Evolutionary conservation across 2,888 invertebrate species (phyloP).

Genomic region (Tubiluchus corallicola): DNA sequence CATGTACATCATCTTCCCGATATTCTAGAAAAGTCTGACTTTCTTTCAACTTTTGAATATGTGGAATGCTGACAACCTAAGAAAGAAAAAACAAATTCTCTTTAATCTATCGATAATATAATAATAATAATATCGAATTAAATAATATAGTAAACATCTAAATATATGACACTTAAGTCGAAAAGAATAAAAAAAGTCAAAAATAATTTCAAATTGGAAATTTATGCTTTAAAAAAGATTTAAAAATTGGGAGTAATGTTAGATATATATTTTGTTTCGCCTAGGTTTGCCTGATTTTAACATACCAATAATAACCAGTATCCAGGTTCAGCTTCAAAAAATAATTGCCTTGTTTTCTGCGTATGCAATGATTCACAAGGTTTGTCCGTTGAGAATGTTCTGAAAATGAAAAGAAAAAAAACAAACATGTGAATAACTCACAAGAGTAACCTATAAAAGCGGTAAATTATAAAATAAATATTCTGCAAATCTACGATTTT

Average conservation of each 20-base stretch:
- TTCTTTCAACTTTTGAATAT: conserved; percentile 44
- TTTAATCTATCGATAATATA: no score
- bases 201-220: conserved; percentile 19
- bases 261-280: no score
- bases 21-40: conserved; percentile 50
- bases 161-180: not conserved
- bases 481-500: no score
- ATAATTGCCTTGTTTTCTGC: conserved; percentile 67
- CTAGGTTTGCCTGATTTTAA: no score
- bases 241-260: no score
- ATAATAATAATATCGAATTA: no score
- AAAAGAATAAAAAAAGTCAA: conserved; percentile 7
- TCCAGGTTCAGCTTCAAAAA: conserved; percentile 63
- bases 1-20: conserved; percentile 59
- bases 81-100: no score
- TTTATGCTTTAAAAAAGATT: no score
- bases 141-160: not conserved
- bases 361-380: conserved; percentile 69
- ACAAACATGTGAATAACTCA: no score
- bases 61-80: conserved; percentile 44
- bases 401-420: conserved; percentile 31
- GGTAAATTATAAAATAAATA: no score
- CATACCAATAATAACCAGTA: conserved; percentile 77
- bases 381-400: conserved; percentile 58
- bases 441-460: no score